Evolutionary conservation across 2,888 invertebrate species (phyloP).

Genomic region (Ligdia adustata): DNA sequence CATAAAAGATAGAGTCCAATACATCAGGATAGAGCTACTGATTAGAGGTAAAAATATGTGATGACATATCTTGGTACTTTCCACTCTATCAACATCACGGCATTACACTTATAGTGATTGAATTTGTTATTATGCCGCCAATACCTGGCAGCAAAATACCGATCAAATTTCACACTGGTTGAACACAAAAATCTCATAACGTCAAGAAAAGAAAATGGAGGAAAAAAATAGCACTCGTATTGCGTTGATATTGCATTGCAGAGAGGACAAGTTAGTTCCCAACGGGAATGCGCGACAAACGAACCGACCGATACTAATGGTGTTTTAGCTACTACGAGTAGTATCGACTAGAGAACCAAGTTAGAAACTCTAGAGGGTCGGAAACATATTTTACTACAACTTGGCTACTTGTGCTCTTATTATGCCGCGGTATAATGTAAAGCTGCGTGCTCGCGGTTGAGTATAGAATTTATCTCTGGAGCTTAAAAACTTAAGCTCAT

Average conservation of each 20-base stretch:
- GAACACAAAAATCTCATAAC: conserved; percentile 25
- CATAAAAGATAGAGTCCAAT: too few relatives aligned
- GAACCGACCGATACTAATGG: conserved; percentile 25
- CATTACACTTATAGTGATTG: too few relatives aligned
- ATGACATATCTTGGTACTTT: too few relatives aligned
- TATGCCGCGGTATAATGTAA: too few relatives aligned
- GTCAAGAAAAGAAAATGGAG: conserved; percentile 22
- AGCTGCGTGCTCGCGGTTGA: too few relatives aligned
- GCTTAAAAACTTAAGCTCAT: too few relatives aligned
- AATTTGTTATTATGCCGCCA: too few relatives aligned
- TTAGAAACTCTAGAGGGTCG: conserved; percentile 16
- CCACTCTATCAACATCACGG: too few relatives aligned
- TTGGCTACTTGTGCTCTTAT: conserved; percentile 13
- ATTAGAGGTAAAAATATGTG: too few relatives aligned
- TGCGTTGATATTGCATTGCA: conserved; percentile 29
- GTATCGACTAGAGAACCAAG: conserved; percentile 20
- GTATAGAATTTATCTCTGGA: too few relatives aligned
- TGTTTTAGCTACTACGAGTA: conserved; percentile 27
- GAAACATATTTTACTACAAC: conserved; percentile 20
- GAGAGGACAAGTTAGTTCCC: conserved; percentile 21
- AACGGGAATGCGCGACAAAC: conserved; percentile 22
- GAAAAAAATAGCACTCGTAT: conserved; percentile 25
- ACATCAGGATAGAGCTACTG: too few relatives aligned
- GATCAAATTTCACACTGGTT: conserved; percentile 3
- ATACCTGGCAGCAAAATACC: background rate